A percentile compares a stretch with the other conserved stretches of the same genome.
phyloP scores from a whole-genome alignment of 2,113 vertebrate species.

The Nyctibius bracteatus region DNA sequence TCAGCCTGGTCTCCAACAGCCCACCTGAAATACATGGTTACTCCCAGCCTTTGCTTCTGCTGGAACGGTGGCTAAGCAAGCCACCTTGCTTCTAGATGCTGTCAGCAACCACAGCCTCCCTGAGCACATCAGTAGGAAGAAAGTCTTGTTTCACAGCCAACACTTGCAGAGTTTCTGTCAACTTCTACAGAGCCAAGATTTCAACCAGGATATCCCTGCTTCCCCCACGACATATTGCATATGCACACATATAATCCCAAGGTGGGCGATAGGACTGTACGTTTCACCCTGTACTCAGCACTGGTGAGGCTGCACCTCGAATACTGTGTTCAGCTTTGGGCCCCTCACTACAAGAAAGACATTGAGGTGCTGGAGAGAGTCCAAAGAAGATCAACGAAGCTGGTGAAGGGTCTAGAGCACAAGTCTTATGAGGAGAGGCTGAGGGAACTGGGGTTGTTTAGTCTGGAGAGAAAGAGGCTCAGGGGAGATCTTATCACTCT shows the following conservation, averaged over 20 bases:
- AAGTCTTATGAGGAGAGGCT: too few relatives aligned
- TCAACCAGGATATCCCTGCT: not conserved
- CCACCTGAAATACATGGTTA: slow-evolving; percentile 12
- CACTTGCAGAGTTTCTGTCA: not conserved
- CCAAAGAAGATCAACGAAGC: too few relatives aligned
- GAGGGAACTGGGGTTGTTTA: too few relatives aligned
- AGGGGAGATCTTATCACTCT: too few relatives aligned
- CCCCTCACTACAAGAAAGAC: too few relatives aligned
- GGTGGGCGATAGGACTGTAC: too few relatives aligned
- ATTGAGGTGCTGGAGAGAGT: too few relatives aligned
- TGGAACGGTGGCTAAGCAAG: not conserved
- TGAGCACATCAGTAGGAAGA: not conserved
- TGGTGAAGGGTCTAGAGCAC: too few relatives aligned
- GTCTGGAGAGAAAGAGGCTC: too few relatives aligned
- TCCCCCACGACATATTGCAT: not conserved
- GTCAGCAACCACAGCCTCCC: not conserved
- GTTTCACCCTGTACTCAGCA: too few relatives aligned
- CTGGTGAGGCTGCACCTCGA: too few relatives aligned
- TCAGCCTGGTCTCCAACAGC: not conserved
- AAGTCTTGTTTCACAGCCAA: not conserved
- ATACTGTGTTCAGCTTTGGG: too few relatives aligned
- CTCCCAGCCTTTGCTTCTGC: not conserved
- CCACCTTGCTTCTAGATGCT: not conserved
- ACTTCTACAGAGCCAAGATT: not conserved
- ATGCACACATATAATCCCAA: not conserved